These are phyloP conservation scores for Aphidius gifuensis DNA, from an alignment of 1,140 invertebrate species.

Conservation along the genomic window DNA sequence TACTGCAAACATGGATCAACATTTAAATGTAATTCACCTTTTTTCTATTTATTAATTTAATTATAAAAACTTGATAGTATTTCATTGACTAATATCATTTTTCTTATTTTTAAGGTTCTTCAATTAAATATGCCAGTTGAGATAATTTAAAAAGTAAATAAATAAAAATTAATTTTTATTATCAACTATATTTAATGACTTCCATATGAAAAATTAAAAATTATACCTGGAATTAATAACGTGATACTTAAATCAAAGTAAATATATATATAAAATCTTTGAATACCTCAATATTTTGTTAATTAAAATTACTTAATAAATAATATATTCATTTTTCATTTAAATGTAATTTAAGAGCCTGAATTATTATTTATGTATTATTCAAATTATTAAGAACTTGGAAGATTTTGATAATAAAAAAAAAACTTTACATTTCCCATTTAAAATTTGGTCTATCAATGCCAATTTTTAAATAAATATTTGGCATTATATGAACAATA, in stretches of 20 bases:
- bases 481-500: slow-evolving; percentile 74
- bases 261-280: too few species aligned
- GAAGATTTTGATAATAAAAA: too few species aligned
- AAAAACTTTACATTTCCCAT: slow-evolving; percentile 69
- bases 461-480: slow-evolving; percentile 69
- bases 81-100: background rate
- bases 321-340: too few species aligned
- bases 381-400: too few species aligned
- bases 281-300: too few species aligned
- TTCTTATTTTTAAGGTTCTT: slow-evolving; percentile 42
- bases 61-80: too few species aligned
- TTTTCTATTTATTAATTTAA: too few species aligned
- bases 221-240: too few species aligned
- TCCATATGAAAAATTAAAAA: background rate
- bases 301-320: too few species aligned
- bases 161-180: background rate
- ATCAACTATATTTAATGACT: background rate
- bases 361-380: too few species aligned
- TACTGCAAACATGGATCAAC: slow-evolving; percentile 63
- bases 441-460: slow-evolving; percentile 81
- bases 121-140: slow-evolving; percentile 37
- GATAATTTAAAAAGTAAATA: background rate
- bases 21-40: slow-evolving; percentile 22
- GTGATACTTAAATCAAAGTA: too few species aligned
- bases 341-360: too few species aligned